Percentiles rank a stretch among this genome's conserved stretches.
Conservation (phyloP, 2,113 vertebrate genomes). For the Stegastes partitus region DNA sequence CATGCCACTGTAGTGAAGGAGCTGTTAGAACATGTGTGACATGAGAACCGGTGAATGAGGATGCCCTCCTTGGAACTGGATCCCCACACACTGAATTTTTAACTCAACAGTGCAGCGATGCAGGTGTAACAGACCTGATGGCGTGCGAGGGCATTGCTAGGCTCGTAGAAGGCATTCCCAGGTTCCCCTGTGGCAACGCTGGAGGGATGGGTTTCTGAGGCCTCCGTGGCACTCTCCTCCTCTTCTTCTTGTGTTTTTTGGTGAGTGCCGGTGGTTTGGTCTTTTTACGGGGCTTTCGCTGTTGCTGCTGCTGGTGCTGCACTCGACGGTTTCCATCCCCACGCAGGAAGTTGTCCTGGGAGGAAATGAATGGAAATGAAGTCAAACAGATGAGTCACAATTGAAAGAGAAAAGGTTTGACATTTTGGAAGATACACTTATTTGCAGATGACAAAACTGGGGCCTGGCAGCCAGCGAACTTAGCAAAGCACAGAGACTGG, state of each 20-base stretch:
- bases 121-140: conserved; percentile 87
- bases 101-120: background rate
- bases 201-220: conserved; percentile 99
- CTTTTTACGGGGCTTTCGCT: conserved; percentile 99
- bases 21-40: conserved; percentile 13
- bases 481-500: background rate
- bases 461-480: no score
- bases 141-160: conserved; percentile 92
- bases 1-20: background rate
- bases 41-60: background rate
- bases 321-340: conserved; percentile 95
- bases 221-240: conserved; percentile 92
- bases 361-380: background rate
- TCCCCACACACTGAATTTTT: conserved; percentile 9
- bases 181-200: conserved; percentile 96
- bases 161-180: conserved; percentile 95
- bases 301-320: conserved; percentile 97
- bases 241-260: conserved; percentile 99
- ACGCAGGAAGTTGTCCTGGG: conserved; percentile 97
- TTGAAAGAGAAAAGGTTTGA: background rate
- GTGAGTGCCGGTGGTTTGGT: conserved; percentile 98
- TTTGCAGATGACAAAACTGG: background rate
- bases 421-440: background rate
- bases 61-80: background rate
- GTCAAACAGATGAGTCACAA: background rate